Conservation (phyloP, 2,888 invertebrate genomes). For the Dimorphilus gyrociliatus region DNA sequence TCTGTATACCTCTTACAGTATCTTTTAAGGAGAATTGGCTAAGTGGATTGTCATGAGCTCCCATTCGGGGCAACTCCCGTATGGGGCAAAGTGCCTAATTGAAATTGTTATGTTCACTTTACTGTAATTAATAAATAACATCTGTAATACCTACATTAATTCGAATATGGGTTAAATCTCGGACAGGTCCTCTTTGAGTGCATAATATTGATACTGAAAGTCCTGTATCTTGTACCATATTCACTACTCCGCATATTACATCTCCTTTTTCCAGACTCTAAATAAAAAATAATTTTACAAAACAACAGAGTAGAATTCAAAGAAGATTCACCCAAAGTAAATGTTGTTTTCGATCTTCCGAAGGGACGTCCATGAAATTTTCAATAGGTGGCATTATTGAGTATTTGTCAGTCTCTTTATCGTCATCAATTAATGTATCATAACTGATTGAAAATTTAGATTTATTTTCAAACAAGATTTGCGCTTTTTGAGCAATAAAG, state of each 20-base stretch:
- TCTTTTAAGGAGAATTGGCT: conserved; percentile 30
- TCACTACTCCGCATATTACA: conserved; percentile 34
- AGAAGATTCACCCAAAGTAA: conserved; percentile 54
- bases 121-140: neutral
- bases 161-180: conserved; percentile 68
- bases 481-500: too few relatives aligned
- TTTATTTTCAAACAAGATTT: too few relatives aligned
- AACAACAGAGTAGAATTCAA: conserved; percentile 5
- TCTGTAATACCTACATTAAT: conserved; percentile 52
- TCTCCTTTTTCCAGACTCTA: conserved; percentile 37
- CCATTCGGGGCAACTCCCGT: conserved; percentile 24
- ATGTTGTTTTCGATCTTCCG: conserved; percentile 56
- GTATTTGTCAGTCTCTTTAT: too few relatives aligned
- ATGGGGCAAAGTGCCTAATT: conserved; percentile 31
- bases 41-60: conserved; percentile 24
- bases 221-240: conserved; percentile 32
- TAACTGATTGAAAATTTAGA: too few relatives aligned
- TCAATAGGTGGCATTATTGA: conserved; percentile 73
- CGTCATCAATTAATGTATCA: too few relatives aligned
- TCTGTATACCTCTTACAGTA: conserved; percentile 27
- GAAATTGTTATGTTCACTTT: too few relatives aligned
- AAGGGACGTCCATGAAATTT: conserved; percentile 62
- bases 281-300: too few relatives aligned
- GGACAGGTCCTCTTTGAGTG: conserved; percentile 57
- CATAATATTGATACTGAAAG: conserved; percentile 57